A percentile compares a stretch with the other conserved stretches of the same genome.
Conservation (phyloP, 2,888 invertebrate genomes). For the Holacanthella duospinosa region DNA sequence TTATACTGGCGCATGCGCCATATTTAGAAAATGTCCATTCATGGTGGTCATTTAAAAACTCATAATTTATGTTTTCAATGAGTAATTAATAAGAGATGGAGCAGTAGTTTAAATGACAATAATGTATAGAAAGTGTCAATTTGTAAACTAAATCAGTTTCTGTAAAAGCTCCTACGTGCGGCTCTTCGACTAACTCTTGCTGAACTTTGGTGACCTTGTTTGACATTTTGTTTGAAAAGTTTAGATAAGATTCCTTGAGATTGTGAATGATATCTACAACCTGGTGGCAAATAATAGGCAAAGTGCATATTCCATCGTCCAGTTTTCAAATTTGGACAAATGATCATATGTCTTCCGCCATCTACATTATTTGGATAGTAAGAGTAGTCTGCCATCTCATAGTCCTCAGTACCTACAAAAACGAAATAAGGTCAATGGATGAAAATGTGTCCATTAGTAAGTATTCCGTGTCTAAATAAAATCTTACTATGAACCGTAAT, state of each 20-base stretch:
- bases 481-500: slow-evolving; percentile 52
- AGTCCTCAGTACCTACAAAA: slow-evolving; percentile 31
- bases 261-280: slow-evolving; percentile 31
- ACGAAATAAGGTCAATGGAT: background rate
- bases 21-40: no score
- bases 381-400: slow-evolving; percentile 37
- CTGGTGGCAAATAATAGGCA: slow-evolving; percentile 37
- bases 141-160: no score
- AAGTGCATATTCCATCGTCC: slow-evolving; percentile 37
- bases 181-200: slow-evolving; percentile 31
- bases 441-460: no score
- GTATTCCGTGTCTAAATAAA: no score
- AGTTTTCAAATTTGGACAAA: slow-evolving; percentile 38
- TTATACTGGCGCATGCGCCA: no score
- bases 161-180: background rate
- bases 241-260: slow-evolving; percentile 33
- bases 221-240: slow-evolving; percentile 35
- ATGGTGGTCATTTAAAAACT: no score
- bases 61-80: no score
- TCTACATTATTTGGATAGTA: slow-evolving; percentile 24
- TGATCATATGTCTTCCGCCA: slow-evolving; percentile 31
- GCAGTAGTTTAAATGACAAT: no score
- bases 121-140: no score
- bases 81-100: no score
- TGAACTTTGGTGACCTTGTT: slow-evolving; percentile 12